Base-by-base conservation (phyloP, 2,888 invertebrate species). In the Lasioglossum marginatum region DNA sequence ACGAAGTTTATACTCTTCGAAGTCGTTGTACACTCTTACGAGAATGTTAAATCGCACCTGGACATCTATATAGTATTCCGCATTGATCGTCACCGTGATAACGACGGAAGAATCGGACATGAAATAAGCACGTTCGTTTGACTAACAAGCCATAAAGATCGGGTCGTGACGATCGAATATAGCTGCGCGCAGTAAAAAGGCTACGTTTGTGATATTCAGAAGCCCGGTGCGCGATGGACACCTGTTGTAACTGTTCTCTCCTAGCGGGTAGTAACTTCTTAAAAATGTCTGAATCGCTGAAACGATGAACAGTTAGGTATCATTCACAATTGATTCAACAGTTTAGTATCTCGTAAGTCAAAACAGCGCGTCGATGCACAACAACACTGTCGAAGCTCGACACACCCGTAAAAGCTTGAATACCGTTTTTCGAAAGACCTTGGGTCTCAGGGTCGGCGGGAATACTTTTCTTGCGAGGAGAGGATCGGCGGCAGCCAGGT, bases 101-200 rank as follows among this genome's bases (percentile, higher is more conserved):
- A 57, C 57, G 57, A 57, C n/a, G 57, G 57, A n/a, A 57, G 57
- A 57, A 57, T n/a, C 12, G 57, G n/a, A 57, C 57, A n/a, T n/a
- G 57, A 57, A 57, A 57, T 12, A 57, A 23, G 57, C 57, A n/a
- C 57, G 57, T n/a, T 10, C 57, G n/a, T n/a, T 57, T n/a, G n/a
- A n/a, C 12, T n/a, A 12, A 12, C 57, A n/a, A n/a, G 57, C n/a
- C n/a, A 27, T 57, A 57, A 57, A 57, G n/a, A 10, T 14, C 16
- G 16, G 16, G 6, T 16, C 31, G 31, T 2, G 6, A 16, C 16
- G 63, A 31, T 63, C 63, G 27, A 16, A 16, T 6, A 63, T 6
- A 63, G 31, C 27, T 16, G 0, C 14, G 10, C 16, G 6, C 31
- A 16, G 16, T 63, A 16, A 63, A 63, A 63, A 16, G 8, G 31